phyloP scores from a whole-genome alignment of 2,797 vertebrate species.

The Sebastes hubbsi region DNA sequence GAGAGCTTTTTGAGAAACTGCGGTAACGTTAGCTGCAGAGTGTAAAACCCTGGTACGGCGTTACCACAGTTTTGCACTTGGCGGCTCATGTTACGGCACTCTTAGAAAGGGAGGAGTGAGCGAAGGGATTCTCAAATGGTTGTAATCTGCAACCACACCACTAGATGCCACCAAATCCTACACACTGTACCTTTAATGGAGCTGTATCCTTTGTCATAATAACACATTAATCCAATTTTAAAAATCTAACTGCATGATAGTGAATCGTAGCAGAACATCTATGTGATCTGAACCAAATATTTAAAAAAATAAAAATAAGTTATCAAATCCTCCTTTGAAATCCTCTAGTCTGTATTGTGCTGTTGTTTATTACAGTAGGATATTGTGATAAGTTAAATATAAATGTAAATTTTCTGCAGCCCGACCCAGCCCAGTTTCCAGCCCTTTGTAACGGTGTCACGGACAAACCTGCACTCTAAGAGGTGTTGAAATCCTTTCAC shows the following conservation, averaged over 20 bases:
- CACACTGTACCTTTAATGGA: not conserved
- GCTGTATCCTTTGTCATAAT: not conserved
- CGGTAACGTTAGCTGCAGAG: too few relatives aligned
- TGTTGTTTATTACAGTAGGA: conserved; percentile 61
- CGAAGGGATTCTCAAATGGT: too few relatives aligned
- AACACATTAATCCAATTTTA: not conserved
- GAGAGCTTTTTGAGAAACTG: too few relatives aligned
- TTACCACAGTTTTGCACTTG: too few relatives aligned
- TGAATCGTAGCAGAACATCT: conserved; percentile 20
- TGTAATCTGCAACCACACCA: too few relatives aligned
- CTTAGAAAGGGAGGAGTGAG: too few relatives aligned
- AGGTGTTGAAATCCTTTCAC: conserved; percentile 52
- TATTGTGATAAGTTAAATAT: conserved; percentile 39
- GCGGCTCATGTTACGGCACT: too few relatives aligned
- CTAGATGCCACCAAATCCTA: too few relatives aligned
- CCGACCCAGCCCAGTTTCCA: conserved; percentile 66
- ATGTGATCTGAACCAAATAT: not conserved
- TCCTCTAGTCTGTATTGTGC: conserved; percentile 67
- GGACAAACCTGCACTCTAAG: conserved; percentile 57
- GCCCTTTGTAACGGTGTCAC: conserved; percentile 74
- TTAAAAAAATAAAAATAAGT: not conserved
- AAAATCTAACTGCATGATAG: not conserved
- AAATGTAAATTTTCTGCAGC: conserved; percentile 51
- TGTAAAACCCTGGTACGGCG: too few relatives aligned
- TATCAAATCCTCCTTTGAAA: conserved; percentile 26